Base-by-base conservation (phyloP, 1,140 invertebrate species). In the Aphidius ervi region DNA sequence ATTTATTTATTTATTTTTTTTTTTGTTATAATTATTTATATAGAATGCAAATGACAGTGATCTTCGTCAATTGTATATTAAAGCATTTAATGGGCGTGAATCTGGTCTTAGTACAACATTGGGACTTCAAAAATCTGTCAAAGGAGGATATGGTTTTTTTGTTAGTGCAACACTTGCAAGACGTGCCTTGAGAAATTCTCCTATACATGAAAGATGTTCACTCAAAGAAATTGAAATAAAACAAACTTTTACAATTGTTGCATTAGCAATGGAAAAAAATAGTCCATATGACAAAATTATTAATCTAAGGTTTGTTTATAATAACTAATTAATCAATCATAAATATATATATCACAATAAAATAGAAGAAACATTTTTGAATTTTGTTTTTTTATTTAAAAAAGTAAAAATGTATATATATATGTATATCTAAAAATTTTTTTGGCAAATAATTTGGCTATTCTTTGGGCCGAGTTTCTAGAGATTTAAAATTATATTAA, bases 241-340 rank as follows among this genome's bases (percentile, higher is more conserved):
- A 1, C 70, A 76, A 42, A 77, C 78, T 0, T 70, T 75, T 43
- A 74, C 75, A 0, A 62, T 68, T 37, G 70, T 80, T 0, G 78
- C 76, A 45, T 65, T 81, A 62, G 79, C 79, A 0, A 79, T 81
- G 71, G 71, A 75, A 1, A 68, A 70, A 16, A 63, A 62, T 4
- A 79, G 76, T 40, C 79, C 80, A 0, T 81, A 80, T 41, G 73
- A 70, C 23, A 77, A 76, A 52, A 77, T 81, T 0, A 79, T 81
- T 37, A 79, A 80, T 65, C 56, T 77, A 6, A 76, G 77, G 79
- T 80, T 31, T 31, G 23, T 31, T 31, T 31, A 31, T 31, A 31
- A 31, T 31, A 31, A 1, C 16, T 31, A 31, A 31, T 31, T 31
- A 31, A 31, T 16, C 1, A 16, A 16, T 16, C 16, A 16, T 16